Evolutionary conservation across 2,113 vertebrate species (phyloP).

Genomic region (Baryphthengus martii): DNA sequence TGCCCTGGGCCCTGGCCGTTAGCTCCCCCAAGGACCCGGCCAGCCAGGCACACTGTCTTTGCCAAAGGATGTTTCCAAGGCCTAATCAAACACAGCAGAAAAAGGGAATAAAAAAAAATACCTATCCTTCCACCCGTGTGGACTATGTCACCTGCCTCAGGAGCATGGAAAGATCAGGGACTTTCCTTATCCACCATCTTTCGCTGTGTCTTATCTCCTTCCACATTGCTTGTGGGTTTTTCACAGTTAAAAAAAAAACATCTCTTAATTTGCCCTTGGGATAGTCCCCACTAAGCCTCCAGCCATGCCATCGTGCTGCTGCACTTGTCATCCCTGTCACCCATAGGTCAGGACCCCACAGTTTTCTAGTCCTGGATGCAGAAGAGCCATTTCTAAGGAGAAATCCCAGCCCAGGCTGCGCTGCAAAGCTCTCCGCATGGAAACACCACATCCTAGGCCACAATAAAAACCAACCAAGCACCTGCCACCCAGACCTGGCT

Average conservation of each 20-base stretch:
- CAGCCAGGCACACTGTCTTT: fast-evolving
- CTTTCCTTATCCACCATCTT: not conserved
- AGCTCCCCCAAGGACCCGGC: not conserved
- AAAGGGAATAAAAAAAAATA: not conserved
- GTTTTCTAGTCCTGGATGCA: not conserved
- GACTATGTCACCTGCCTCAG: not conserved
- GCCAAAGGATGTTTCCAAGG: not conserved
- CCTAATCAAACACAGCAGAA: fast-evolving
- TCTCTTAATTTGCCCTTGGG: fast-evolving
- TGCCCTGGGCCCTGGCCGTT: not conserved
- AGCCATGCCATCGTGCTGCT: fast-evolving
- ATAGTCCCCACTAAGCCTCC: not conserved
- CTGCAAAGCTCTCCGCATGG: not conserved
- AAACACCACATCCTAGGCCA: not conserved
- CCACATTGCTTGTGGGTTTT: not conserved
- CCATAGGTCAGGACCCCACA: fast-evolving
- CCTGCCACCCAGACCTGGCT: not conserved
- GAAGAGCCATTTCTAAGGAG: not conserved
- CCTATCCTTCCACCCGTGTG: not conserved
- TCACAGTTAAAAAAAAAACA: not conserved
- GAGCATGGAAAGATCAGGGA: not conserved
- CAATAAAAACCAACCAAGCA: not conserved
- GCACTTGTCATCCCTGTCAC: not conserved
- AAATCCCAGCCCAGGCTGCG: not conserved
- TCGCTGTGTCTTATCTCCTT: not conserved